phyloP scores from a whole-genome alignment of 2,797 vertebrate species.

The Poecile montanus region DNA sequence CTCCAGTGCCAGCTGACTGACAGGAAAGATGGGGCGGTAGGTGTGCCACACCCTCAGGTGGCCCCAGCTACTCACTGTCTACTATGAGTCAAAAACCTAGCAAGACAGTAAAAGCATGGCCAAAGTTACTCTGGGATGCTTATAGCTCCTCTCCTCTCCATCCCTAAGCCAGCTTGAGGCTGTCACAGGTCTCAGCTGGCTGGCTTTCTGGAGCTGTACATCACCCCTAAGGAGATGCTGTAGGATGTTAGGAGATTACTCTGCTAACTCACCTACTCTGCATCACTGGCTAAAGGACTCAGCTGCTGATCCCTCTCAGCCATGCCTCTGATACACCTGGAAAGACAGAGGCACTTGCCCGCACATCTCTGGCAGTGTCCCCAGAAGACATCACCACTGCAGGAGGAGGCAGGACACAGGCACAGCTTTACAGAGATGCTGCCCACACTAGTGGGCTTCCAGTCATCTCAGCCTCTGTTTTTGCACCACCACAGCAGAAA shows the following conservation, averaged over 20 bases:
- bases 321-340: rapidly evolving
- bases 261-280: background rate
- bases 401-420: rapidly evolving
- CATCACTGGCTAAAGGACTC: background rate
- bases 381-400: background rate
- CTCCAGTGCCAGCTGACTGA: background rate
- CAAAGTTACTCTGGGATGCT: background rate
- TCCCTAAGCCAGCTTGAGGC: background rate
- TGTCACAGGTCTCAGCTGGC: background rate
- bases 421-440: background rate
- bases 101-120: rapidly evolving
- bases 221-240: background rate
- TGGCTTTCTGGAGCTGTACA: background rate
- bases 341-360: background rate
- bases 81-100: background rate
- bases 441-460: background rate
- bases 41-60: background rate
- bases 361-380: background rate
- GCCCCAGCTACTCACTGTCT: background rate
- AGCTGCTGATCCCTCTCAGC: background rate
- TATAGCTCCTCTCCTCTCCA: background rate
- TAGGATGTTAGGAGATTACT: background rate
- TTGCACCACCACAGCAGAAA: background rate
- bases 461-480: background rate
- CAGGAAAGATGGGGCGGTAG: rapidly evolving